These are phyloP conservation scores for Oncorhynchus masou DNA, from an alignment of 2,113 vertebrate species.

Conservation along the genomic window DNA sequence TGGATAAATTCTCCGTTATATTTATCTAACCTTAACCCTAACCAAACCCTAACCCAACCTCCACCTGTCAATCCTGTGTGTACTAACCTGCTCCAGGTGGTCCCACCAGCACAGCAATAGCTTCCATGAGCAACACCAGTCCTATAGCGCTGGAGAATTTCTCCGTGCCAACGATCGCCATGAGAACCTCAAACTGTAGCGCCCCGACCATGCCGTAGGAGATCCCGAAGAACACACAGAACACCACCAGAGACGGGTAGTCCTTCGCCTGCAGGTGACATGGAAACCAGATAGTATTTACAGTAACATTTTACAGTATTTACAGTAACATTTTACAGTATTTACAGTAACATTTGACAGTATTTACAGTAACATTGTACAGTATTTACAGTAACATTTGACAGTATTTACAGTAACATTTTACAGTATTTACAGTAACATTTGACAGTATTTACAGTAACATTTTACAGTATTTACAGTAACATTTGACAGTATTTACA, in stretches of 20 bases:
- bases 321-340: too few relatives aligned
- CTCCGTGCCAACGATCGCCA: constrained; percentile 90
- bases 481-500: too few relatives aligned
- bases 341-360: background rate
- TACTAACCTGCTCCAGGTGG: constrained; percentile 88
- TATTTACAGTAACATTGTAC: too few relatives aligned
- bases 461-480: too few relatives aligned
- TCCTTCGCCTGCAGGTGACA: constrained; percentile 53
- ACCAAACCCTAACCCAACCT: too few relatives aligned
- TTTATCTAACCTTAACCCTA: too few relatives aligned
- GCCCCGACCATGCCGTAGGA: constrained; percentile 98
- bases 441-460: background rate
- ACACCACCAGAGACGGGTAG: constrained; percentile 82
- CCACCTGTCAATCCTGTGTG: too few relatives aligned
- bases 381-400: background rate
- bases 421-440: background rate
- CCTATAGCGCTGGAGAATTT: constrained; percentile 95
- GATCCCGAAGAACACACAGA: constrained; percentile 95
- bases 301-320: background rate
- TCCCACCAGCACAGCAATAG: constrained; percentile 89
- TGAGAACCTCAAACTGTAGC: constrained; percentile 96
- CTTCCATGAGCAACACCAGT: constrained; percentile 90
- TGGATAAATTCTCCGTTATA: too few relatives aligned
- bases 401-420: background rate
- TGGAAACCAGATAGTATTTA: background rate